Percentiles rank a stretch among this genome's conserved stretches.
phyloP scores from a whole-genome alignment of 2,797 vertebrate species.

The Phataginus tetradactyla region DNA sequence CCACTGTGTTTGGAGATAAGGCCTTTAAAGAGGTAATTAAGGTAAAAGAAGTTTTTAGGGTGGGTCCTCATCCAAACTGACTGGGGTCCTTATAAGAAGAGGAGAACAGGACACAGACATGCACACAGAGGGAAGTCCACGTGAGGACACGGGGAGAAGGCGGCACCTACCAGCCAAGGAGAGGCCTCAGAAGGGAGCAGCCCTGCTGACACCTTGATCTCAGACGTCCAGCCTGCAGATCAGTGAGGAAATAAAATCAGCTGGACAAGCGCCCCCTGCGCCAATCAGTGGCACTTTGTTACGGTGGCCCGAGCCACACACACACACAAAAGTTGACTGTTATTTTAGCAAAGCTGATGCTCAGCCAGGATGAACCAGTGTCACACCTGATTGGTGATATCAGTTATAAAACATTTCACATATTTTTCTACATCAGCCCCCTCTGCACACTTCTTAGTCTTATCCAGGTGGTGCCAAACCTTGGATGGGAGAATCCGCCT shows the following conservation, averaged over 20 bases:
- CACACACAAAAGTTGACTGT: background rate
- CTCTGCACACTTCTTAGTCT: background rate
- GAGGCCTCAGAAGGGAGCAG: background rate
- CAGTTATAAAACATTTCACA: background rate
- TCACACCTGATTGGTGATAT: background rate
- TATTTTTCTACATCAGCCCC: background rate
- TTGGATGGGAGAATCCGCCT: background rate
- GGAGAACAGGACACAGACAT: background rate
- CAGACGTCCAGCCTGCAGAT: background rate
- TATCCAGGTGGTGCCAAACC: background rate
- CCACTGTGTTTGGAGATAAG: background rate
- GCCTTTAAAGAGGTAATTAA: background rate
- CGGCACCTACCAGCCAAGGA: background rate
- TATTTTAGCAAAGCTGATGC: background rate
- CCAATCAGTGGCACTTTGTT: accelerated
- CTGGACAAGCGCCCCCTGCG: too few species aligned
- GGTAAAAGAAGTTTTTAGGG: background rate
- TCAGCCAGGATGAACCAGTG: background rate
- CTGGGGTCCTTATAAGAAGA: background rate
- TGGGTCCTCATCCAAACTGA: background rate
- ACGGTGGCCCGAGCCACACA: accelerated
- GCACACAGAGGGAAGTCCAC: background rate
- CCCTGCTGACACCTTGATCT: background rate
- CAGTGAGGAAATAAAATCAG: background rate
- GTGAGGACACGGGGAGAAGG: background rate